Percentiles rank a stretch among this genome's conserved stretches.
phyloP scores from a whole-genome alignment of 1,140 invertebrate genomes.

The Aphis gossypii region DNA sequence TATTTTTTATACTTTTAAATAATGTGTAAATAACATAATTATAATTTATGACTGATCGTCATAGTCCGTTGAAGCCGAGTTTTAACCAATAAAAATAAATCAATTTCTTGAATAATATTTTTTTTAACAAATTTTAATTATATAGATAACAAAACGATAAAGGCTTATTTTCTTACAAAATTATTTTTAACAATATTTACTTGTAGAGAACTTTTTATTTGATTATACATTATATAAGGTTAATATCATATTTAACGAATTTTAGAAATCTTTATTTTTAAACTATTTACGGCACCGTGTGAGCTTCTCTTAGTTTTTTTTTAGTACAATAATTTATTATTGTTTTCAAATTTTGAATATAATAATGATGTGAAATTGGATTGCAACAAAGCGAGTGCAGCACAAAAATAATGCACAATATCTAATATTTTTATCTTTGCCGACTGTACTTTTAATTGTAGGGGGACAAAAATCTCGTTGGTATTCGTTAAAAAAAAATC shows the following conservation, averaged over 20 bases:
- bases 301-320: neutral
- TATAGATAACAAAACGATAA: neutral
- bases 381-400: neutral
- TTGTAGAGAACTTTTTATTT: neutral
- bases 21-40: too few species aligned
- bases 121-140: neutral
- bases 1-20: too few species aligned
- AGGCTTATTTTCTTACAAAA: neutral
- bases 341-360: neutral
- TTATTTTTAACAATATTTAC: neutral
- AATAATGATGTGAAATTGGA: neutral
- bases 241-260: neutral
- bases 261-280: neutral
- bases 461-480: neutral
- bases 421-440: neutral
- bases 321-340: neutral
- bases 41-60: too few species aligned
- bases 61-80: too few species aligned
- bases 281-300: neutral
- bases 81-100: too few species aligned
- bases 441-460: neutral
- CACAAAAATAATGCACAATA: neutral
- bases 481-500: neutral
- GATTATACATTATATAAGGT: neutral
- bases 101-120: neutral